Conservation (phyloP, 2,797 vertebrate genomes). For the Miichthys miiuy region DNA sequence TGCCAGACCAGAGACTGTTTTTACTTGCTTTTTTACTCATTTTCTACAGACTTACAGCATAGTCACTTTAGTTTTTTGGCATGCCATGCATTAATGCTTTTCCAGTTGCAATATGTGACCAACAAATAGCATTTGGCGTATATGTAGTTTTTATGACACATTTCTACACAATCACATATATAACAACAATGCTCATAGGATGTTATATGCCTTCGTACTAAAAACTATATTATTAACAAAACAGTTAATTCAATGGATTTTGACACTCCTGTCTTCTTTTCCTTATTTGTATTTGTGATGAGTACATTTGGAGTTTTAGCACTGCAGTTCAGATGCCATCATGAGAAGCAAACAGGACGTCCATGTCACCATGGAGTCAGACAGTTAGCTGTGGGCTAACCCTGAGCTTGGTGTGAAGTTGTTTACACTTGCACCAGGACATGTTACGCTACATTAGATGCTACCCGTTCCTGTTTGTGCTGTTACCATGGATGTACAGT, state of each 20-base stretch:
- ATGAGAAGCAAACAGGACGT: neutral
- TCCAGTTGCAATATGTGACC: neutral
- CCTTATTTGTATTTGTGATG: neutral
- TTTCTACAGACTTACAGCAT: neutral
- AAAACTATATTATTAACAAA: neutral
- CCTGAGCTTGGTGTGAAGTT: neutral
- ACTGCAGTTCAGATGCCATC: neutral
- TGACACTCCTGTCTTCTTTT: neutral
- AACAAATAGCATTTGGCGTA: neutral
- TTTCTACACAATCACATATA: too few species aligned
- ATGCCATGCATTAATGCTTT: neutral
- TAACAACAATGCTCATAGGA: too few species aligned
- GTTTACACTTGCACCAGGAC: constrained; percentile 2
- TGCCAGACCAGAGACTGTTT: constrained; percentile 22
- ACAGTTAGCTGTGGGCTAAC: neutral
- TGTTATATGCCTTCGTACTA: neutral
- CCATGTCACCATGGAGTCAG: neutral
- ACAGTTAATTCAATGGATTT: neutral
- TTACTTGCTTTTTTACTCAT: neutral
- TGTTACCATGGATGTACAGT: constrained; percentile 31
- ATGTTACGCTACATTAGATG: neutral
- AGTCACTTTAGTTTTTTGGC: neutral
- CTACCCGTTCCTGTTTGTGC: constrained; percentile 5
- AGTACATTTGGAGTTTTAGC: neutral
- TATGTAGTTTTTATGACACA: too few species aligned